phyloP scores from a whole-genome alignment of 2,113 vertebrate species.

The Gymnorhina tibicen region DNA sequence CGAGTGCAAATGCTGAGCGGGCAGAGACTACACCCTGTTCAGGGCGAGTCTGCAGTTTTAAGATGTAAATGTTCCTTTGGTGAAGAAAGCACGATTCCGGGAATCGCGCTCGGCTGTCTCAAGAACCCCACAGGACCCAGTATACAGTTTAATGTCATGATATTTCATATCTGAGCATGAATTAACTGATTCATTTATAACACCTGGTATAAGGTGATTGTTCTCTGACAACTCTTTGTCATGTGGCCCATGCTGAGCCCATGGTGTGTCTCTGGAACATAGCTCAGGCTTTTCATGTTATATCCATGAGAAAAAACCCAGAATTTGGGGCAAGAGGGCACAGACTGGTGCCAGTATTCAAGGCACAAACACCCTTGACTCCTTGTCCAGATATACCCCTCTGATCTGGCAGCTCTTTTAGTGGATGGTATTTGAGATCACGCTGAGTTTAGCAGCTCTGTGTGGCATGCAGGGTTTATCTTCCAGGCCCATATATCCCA shows the following conservation, averaged over 20 bases:
- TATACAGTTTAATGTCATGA: too few species aligned
- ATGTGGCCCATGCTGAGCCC: not conserved
- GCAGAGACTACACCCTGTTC: too few species aligned
- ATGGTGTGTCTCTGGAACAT: not conserved
- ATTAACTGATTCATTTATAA: too few species aligned
- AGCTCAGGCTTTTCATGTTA: not conserved
- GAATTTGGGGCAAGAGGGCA: not conserved
- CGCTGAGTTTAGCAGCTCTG: not conserved
- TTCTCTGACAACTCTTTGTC: not conserved
- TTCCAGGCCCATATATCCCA: not conserved
- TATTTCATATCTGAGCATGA: too few species aligned
- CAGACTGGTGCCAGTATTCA: not conserved
- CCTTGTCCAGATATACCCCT: accelerated
- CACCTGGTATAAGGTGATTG: not conserved
- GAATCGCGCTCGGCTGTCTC: too few species aligned
- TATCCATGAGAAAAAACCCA: not conserved
- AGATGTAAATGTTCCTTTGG: too few species aligned
- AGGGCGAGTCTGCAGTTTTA: too few species aligned
- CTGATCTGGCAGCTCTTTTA: not conserved
- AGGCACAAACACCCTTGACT: not conserved
- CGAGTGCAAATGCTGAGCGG: too few species aligned
- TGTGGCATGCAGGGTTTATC: not conserved
- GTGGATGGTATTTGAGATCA: not conserved
- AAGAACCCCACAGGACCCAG: too few species aligned
- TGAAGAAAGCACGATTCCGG: too few species aligned